Conservation (phyloP, 2,888 invertebrate genomes). For the Emmelina monodactyla region DNA sequence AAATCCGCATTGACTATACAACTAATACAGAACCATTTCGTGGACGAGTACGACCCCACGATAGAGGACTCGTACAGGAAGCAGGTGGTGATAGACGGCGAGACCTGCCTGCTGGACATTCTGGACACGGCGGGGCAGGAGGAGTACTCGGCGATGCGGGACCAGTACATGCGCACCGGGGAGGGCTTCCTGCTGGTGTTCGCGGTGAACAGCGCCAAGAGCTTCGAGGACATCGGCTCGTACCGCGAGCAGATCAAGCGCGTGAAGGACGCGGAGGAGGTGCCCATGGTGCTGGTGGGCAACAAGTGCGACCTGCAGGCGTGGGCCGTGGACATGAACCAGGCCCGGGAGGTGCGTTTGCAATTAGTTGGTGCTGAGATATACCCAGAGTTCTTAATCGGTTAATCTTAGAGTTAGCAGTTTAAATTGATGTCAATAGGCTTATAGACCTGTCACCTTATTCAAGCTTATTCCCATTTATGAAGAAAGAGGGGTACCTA, state of each 20-base stretch:
- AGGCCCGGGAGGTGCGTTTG: slow-evolving; percentile 92
- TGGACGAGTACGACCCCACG: slow-evolving; percentile 98
- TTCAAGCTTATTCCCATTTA: too few species aligned
- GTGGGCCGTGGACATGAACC: slow-evolving; percentile 94
- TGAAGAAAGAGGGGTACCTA: too few species aligned
- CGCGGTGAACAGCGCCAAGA: slow-evolving; percentile 98
- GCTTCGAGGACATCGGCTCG: slow-evolving; percentile 95
- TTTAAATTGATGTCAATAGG: too few species aligned
- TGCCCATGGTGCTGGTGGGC: slow-evolving; percentile 99
- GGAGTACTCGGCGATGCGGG: slow-evolving; percentile 99
- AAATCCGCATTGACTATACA: slow-evolving; percentile 98
- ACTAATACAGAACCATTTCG: slow-evolving; percentile 96
- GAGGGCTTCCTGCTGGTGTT: slow-evolving; percentile 99
- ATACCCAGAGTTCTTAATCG: too few species aligned
- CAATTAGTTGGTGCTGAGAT: too few species aligned
- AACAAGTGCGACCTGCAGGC: slow-evolving; percentile 98
- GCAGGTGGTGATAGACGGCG: slow-evolving; percentile 91
- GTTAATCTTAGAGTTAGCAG: too few species aligned
- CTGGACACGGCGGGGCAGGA: slow-evolving; percentile 99
- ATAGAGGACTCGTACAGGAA: slow-evolving; percentile 99
- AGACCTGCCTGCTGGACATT: slow-evolving; percentile 98
- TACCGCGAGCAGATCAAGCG: slow-evolving; percentile 98
- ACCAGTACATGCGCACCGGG: slow-evolving; percentile 99
- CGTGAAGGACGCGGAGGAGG: slow-evolving; percentile 99
- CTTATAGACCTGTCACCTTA: too few species aligned